Conservation (phyloP, 2,797 vertebrate genomes). For the Channa striata region DNA sequence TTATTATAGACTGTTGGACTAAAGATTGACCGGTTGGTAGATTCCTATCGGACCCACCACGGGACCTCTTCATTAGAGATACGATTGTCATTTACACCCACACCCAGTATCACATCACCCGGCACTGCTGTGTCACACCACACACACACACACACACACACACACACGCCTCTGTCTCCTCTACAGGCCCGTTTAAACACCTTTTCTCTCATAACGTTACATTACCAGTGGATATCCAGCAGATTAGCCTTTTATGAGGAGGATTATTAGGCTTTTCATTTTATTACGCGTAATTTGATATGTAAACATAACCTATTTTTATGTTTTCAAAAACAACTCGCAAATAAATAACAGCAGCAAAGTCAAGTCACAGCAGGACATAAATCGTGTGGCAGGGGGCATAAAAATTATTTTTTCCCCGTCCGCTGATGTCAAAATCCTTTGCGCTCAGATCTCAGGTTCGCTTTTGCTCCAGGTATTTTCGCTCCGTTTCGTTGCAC, state of each 20-base stretch:
- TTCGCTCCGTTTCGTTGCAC: neutral
- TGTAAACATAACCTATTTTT: neutral
- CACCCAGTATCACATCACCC: constrained; percentile 61
- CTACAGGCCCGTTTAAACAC: constrained; percentile 31
- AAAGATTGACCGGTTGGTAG: constrained; percentile 64
- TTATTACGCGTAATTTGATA: neutral
- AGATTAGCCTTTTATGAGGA: neutral
- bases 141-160: constrained; percentile 34
- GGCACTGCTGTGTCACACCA: constrained; percentile 21
- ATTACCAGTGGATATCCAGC: too few relatives aligned
- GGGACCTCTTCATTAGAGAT: constrained; percentile 74
- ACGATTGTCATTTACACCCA: constrained; percentile 54
- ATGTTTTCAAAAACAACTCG: neutral
- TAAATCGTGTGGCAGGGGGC: neutral
- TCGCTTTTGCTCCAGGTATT: neutral
- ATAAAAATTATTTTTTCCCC: neutral
- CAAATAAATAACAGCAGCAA: constrained; percentile 1
- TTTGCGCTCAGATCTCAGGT: neutral
- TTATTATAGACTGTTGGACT: constrained; percentile 55
- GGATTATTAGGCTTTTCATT: neutral
- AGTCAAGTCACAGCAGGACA: neutral
- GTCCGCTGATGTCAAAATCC: neutral
- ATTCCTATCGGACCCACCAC: constrained; percentile 63
- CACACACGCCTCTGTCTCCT: constrained; percentile 19
- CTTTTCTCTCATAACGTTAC: constrained; percentile 34